Conservation (phyloP, 2,113 vertebrate species). For the Phocoena sinus region DNA sequence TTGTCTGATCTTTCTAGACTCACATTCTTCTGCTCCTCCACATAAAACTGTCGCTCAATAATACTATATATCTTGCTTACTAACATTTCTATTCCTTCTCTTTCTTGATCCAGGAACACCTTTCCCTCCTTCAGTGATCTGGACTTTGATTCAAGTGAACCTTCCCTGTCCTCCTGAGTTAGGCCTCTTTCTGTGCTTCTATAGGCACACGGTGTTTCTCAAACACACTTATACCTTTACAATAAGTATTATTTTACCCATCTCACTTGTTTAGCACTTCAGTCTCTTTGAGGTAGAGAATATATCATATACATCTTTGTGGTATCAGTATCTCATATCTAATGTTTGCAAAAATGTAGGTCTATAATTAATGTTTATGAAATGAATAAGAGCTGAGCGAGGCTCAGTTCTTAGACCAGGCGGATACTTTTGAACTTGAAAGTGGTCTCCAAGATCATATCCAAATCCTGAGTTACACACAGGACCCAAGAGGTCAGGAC, state of each 20-base stretch:
- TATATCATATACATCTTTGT: neutral
- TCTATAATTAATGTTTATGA: neutral
- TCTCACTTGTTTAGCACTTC: neutral
- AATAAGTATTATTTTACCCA: neutral
- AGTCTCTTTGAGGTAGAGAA: neutral
- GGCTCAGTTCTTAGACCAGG: neutral
- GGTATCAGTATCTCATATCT: neutral
- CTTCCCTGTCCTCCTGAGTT: neutral
- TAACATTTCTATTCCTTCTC: neutral
- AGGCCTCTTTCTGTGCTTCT: neutral
- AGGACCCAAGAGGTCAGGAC: neutral
- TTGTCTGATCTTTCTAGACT: neutral
- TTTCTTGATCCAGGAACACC: neutral
- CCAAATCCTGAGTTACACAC: neutral
- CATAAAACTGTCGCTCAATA: neutral
- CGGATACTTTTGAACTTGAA: neutral
- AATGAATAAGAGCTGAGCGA: neutral
- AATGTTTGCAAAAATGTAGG: neutral
- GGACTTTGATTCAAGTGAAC: neutral
- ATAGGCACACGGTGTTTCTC: neutral
- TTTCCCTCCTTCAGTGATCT: neutral
- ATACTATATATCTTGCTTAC: neutral
- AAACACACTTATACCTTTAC: neutral
- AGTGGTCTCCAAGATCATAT: neutral
- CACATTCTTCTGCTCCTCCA: neutral